A percentile compares a stretch with the other conserved stretches of the same genome.
These are phyloP conservation scores for Dunckerocampus dactyliophorus DNA, from an alignment of 2,113 vertebrate genomes.

Conservation along the genomic window DNA sequence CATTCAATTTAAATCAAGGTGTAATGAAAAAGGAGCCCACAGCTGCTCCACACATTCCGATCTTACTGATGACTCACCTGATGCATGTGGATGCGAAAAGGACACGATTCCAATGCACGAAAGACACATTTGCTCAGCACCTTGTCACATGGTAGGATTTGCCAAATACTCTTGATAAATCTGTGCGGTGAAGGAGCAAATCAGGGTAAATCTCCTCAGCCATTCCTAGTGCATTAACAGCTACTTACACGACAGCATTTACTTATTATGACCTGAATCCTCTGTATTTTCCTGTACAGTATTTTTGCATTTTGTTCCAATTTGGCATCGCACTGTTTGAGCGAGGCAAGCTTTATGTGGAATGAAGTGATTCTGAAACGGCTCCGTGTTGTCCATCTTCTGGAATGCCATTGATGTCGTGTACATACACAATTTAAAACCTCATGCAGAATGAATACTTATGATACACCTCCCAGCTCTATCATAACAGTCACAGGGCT, in stretches of 20 bases:
- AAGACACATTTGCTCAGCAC: constrained; percentile 27
- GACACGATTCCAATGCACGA: constrained; percentile 19
- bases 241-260: neutral
- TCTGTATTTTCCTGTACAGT: constrained; percentile 2
- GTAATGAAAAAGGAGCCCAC: constrained; percentile 21
- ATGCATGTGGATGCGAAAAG: constrained; percentile 17
- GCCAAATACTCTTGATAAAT: constrained; percentile 21
- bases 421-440: no score
- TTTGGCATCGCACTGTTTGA: constrained; percentile 14
- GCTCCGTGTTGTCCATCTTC: neutral
- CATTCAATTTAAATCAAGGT: neutral
- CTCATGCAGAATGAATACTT: no score
- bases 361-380: constrained; percentile 32
- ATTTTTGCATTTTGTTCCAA: constrained; percentile 10
- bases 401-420: neutral
- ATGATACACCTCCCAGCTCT: neutral
- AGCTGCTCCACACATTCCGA: constrained; percentile 14
- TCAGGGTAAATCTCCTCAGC: constrained; percentile 9
- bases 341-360: constrained; percentile 17
- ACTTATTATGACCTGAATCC: constrained; percentile 7
- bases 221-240: neutral
- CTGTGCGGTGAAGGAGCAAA: neutral
- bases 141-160: constrained; percentile 10
- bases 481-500: no score
- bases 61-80: constrained; percentile 18